A percentile compares a stretch with the other conserved stretches of the same genome.
These are phyloP conservation scores for Eudasyphora cyanicolor DNA, from an alignment of 2,888 invertebrate genomes.

Conservation along the genomic window DNA sequence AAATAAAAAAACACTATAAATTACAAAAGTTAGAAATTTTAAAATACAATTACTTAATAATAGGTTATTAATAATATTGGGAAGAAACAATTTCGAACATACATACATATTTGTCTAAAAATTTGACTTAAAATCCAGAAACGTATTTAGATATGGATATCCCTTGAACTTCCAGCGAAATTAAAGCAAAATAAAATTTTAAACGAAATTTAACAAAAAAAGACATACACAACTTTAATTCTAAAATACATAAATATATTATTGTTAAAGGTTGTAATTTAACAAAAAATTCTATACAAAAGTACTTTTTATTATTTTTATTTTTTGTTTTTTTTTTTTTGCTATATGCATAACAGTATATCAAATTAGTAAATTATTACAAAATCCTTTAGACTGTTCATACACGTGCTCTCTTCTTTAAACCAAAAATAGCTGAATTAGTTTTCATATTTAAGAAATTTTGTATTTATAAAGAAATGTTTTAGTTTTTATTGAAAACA, in stretches of 20 bases:
- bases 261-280: constrained; percentile 14
- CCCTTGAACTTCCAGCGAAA: not conserved
- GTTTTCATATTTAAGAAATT: not conserved
- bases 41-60: not conserved
- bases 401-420: not conserved
- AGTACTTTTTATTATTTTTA: not conserved
- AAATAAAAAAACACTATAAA: not conserved
- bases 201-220: not conserved
- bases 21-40: not conserved
- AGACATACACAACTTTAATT: not conserved
- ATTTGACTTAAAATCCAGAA: not conserved
- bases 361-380: not conserved
- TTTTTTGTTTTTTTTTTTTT: not conserved
- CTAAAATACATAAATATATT: constrained; percentile 1
- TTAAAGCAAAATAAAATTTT: not conserved
- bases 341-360: not conserved
- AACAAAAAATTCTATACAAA: not conserved
- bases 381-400: constrained; percentile 6
- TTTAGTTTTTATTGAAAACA: not conserved
- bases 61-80: not conserved
- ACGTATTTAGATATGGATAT: not conserved
- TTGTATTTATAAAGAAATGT: not conserved
- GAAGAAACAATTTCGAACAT: not conserved
- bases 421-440: too few relatives aligned
- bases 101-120: not conserved